phyloP scores from a whole-genome alignment of 2,888 invertebrate genomes.

The Apantesis nais region DNA sequence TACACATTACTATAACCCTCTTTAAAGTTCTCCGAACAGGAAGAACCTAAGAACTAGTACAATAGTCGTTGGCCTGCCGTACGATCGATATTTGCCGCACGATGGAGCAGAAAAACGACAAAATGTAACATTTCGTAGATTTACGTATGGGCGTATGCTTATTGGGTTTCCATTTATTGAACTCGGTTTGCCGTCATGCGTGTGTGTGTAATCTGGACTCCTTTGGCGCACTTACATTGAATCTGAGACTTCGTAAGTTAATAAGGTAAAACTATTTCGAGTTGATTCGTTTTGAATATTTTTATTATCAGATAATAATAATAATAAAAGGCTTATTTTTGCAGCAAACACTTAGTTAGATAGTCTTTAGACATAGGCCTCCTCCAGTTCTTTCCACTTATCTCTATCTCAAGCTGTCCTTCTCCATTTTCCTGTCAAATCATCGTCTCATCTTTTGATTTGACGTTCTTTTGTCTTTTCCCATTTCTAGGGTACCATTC shows the following conservation, averaged over 20 bases:
- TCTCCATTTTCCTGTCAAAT: too few species aligned
- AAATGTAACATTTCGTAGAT: slow-evolving; percentile 17
- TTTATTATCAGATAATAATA: not conserved
- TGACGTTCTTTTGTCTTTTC: too few species aligned
- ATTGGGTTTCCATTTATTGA: slow-evolving; percentile 17
- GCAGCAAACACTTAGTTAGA: too few species aligned
- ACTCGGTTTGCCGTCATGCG: slow-evolving; percentile 9
- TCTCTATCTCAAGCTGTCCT: too few species aligned
- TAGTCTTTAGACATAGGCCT: too few species aligned
- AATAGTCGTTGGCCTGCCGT: slow-evolving; percentile 14
- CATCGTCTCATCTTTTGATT: too few species aligned
- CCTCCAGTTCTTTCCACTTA: too few species aligned
- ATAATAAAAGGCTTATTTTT: too few species aligned
- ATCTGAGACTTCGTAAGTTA: slow-evolving; percentile 14
- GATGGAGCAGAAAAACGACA: slow-evolving; percentile 22
- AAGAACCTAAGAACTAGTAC: slow-evolving; percentile 12
- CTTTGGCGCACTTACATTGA: slow-evolving; percentile 8
- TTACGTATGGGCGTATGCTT: slow-evolving; percentile 17
- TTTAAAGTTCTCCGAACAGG: not conserved
- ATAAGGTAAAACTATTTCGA: slow-evolving; percentile 15
- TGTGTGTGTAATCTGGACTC: slow-evolving; percentile 18
- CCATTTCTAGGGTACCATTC: too few species aligned
- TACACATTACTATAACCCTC: not conserved
- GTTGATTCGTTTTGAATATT: slow-evolving; percentile 4
- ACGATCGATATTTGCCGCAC: slow-evolving; percentile 22